Evolutionary conservation across 2,797 vertebrate genomes (phyloP), one percentile per base, ranked within the genome.

Genomic region (Knipowitschia caucasica): DNA sequence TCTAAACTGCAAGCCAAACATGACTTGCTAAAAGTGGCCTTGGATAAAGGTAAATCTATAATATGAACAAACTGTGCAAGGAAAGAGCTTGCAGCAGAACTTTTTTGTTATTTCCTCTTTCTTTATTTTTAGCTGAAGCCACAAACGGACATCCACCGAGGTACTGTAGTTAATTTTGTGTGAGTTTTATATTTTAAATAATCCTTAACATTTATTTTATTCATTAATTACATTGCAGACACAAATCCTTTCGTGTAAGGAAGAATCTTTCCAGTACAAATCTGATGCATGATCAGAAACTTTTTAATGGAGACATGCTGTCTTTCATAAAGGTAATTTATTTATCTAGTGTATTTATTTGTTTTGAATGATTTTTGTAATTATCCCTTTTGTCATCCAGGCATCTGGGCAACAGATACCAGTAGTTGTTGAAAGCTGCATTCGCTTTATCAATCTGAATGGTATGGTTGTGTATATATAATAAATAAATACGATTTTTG

Each of bases 1-100:
- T 89, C 87, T 44, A 96, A 95, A 78, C 86, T 94, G 23, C 89
- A 93, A 67, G 90, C 92, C 36, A 96, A 93, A 68, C 91, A 93
- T 0, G 90, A 94, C 64, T 82, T 89, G 50, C 90, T 96, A 2
- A 89, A 93, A 81, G 88, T 89, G 31, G 93, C 92, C 21, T 86
- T 94, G 23, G 90, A 91, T 40, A 92, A 89, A 91, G 92, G 94
- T 89, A 36, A 31, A 47, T 17, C 44, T 12, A 11, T 2, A 18
- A 4, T 17, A 5, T 17, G 4, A 3, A n/a, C 27, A 30, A 30
- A 2, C 6, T 29, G 1, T 4, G 4, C 26, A 29, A 29, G 23
- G 14, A 26, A 27, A 26, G n/a, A 4, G n/a, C 15, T 7, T 25
- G 14, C 14, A 8, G 4, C 24, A 29, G n/a, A 11, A 27, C 26